Evolutionary conservation across 2,797 vertebrate species (phyloP), one percentile per base, ranked within the genome.

Genomic region (Coccyzus lansbergi): DNA sequence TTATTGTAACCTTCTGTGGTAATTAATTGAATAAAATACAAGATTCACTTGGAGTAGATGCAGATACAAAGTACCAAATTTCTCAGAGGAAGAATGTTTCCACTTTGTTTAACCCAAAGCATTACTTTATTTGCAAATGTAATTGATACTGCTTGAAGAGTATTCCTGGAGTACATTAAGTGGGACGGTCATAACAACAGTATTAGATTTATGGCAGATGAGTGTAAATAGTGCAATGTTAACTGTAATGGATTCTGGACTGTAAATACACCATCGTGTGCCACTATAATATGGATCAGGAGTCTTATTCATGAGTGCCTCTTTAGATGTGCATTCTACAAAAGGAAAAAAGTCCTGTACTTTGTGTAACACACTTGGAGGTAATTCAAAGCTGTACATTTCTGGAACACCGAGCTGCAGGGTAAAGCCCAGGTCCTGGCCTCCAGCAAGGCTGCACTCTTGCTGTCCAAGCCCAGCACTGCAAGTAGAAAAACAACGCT

Each of bases 51-150:
- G 44, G 63, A 96, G 93, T 75, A 80, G 55, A 86, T 63, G 75
- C 58, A 88, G 34, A 85, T 87, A n/a, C 52, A 48, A 81, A 91
- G 79, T 86, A 83, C 46, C 91, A 63, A 62, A 91, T 96, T 95
- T 96, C 81, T 96, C 83, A 65, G 77, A 95, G 88, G 86, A 88
- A 94, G 93, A 36, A 46, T 48, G 49, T 92, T 95, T 96, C 86
- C 86, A 69, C 65, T 93, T 94, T 92, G 74, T 94, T 91, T 92
- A 90, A 67, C 75, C 38, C 71, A 93, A 93, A 90, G 31, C 84
- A 78, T 88, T 69, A 36, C 36, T 93, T 94, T 93, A 83, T 91
- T 95, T 86, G 69, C 77, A 93, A 92, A 83, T 88, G 63, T 89
- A 93, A 92, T 90, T 96, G 84, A 88, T 91, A 90, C 55, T 82